phyloP scores from a whole-genome alignment of 2,888 invertebrate genomes.

The Pomacea canaliculata region DNA sequence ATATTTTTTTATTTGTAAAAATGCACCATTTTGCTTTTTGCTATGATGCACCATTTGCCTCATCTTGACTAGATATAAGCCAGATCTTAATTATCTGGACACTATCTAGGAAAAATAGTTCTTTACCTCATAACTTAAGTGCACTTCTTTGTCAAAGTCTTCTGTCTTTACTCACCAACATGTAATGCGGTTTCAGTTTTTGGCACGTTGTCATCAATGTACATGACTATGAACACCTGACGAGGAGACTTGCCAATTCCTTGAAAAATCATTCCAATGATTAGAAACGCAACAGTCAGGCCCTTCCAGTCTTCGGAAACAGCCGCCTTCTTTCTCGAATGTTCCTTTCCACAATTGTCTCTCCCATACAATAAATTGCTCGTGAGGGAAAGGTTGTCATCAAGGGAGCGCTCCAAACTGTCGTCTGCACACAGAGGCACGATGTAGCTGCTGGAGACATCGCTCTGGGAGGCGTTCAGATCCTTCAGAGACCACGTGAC shows the following conservation, averaged over 20 bases:
- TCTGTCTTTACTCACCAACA: constrained; percentile 43
- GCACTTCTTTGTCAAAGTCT: too few species aligned
- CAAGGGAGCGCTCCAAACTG: background rate
- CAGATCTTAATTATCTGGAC: too few species aligned
- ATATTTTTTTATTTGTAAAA: too few species aligned
- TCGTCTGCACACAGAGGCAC: background rate
- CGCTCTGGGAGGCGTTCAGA: background rate
- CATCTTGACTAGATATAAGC: too few species aligned
- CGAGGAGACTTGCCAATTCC: constrained; percentile 56
- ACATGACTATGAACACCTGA: constrained; percentile 46
- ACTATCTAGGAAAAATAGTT: too few species aligned
- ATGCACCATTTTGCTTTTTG: too few species aligned
- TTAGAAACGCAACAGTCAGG: constrained; percentile 37
- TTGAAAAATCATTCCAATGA: constrained; percentile 53
- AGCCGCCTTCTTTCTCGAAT: background rate
- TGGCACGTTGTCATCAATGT: constrained; percentile 56
- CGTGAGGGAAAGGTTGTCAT: background rate
- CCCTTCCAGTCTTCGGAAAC: constrained; percentile 26
- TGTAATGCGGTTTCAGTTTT: constrained; percentile 54
- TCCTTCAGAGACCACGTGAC: background rate
- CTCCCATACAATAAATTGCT: background rate
- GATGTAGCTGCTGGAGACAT: background rate
- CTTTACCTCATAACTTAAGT: too few species aligned
- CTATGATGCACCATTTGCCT: too few species aligned
- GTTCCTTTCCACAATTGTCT: background rate